These are phyloP conservation scores for Perdita meconis DNA, from an alignment of 2,888 invertebrate genomes.

Conservation along the genomic window DNA sequence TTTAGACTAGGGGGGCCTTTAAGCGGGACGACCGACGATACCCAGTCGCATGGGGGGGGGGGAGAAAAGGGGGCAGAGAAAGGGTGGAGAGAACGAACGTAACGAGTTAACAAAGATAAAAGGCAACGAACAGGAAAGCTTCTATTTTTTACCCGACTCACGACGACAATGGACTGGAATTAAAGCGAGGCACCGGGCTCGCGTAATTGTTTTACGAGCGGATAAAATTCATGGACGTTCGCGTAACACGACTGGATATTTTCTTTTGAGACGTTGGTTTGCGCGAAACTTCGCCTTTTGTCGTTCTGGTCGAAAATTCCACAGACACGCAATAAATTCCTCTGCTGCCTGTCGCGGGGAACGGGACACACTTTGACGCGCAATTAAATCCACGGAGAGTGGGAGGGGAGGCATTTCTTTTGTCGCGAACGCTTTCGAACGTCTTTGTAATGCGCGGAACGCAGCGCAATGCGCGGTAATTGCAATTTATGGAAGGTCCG, in stretches of 20 bases:
- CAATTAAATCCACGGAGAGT: neutral
- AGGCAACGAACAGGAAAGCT: conserved; percentile 54
- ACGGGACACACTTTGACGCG: neutral
- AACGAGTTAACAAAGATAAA: conserved; percentile 70
- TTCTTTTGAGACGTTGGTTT: conserved; percentile 58
- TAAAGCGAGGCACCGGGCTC: conserved; percentile 64
- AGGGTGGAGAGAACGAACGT: conserved; percentile 24
- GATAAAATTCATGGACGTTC: conserved; percentile 68
- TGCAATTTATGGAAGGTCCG: conserved; percentile 4
- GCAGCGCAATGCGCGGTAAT: conserved; percentile 9
- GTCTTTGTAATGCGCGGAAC: neutral
- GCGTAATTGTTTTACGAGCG: conserved; percentile 73
- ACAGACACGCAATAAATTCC: conserved; percentile 2
- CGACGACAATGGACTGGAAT: conserved; percentile 69
- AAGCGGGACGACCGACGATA: conserved; percentile 14
- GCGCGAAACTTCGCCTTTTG: conserved; percentile 27
- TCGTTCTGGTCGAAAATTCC: conserved; percentile 4
- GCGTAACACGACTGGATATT: conserved; percentile 41
- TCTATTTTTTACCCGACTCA: conserved; percentile 62
- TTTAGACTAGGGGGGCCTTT: conserved; percentile 22
- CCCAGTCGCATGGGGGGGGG: neutral
- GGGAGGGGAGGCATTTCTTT: conserved; percentile 9
- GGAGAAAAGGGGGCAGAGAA: too few species aligned
- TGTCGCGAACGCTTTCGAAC: neutral
- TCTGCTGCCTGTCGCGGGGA: neutral